A percentile compares a stretch with the other conserved stretches of the same genome.
Conservation (phyloP, 2,888 invertebrate genomes). For the Ornithoptera priamus region DNA sequence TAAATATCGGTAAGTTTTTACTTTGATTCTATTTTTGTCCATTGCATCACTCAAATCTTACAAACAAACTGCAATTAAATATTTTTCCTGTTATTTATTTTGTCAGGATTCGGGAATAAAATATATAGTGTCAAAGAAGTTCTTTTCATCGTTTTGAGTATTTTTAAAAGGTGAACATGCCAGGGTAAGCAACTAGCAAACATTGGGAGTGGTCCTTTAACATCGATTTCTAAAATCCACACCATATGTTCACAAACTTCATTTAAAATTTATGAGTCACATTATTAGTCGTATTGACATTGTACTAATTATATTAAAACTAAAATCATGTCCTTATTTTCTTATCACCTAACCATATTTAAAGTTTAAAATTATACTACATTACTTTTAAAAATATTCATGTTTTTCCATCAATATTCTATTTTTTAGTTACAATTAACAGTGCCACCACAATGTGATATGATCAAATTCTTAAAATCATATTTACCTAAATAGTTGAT, state of each 20-base stretch:
- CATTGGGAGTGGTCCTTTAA: conserved; percentile 65
- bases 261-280: conserved; percentile 27
- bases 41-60: conserved; percentile 30
- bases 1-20: conserved; percentile 21
- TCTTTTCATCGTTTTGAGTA: conserved; percentile 41
- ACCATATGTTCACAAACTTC: conserved; percentile 32
- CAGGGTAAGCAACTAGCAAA: conserved; percentile 71
- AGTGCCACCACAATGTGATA: too few relatives aligned
- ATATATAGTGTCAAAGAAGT: conserved; percentile 29
- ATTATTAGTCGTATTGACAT: conserved; percentile 7
- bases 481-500: too few relatives aligned
- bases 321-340: background rate
- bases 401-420: too few relatives aligned
- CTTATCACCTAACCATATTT: too few relatives aligned
- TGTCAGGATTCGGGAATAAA: conserved; percentile 25
- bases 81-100: conserved; percentile 24
- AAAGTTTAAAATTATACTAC: too few relatives aligned
- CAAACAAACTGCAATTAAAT: conserved; percentile 11
- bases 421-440: too few relatives aligned
- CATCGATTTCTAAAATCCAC: conserved; percentile 49
- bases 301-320: conserved; percentile 9
- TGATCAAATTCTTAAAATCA: too few relatives aligned
- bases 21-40: conserved; percentile 28
- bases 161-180: conserved; percentile 59
- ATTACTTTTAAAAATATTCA: too few relatives aligned